A percentile compares a stretch with the other conserved stretches of the same genome.
Conservation (phyloP, 2,888 invertebrate genomes). For the Melinaea menophilus region DNA sequence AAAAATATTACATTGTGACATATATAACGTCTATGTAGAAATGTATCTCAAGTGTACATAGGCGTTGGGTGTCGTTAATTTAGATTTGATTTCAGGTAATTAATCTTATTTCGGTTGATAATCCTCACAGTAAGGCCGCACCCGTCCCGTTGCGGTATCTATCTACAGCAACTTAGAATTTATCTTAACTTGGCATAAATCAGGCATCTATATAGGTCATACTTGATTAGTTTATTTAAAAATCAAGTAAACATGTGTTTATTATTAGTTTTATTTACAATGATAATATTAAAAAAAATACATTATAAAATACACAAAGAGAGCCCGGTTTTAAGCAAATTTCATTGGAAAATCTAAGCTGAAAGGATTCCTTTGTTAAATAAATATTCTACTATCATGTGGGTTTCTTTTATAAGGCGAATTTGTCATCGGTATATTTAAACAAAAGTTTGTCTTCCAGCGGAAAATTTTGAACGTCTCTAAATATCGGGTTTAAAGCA, state of each 20-base stretch:
- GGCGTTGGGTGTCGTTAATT: constrained; percentile 17
- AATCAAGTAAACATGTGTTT: too few relatives aligned
- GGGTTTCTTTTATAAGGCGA: constrained; percentile 62
- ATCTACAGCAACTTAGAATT: constrained; percentile 46
- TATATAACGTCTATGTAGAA: background rate
- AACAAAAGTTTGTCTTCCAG: constrained; percentile 46
- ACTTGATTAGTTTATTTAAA: too few relatives aligned
- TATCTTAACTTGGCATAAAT: constrained; percentile 6
- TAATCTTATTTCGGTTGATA: constrained; percentile 59
- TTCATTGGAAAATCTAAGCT: constrained; percentile 14
- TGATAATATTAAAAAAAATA: too few relatives aligned
- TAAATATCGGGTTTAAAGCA: too few relatives aligned
- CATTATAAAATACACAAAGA: too few relatives aligned
- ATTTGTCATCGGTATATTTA: constrained; percentile 63
- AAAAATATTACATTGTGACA: too few relatives aligned
- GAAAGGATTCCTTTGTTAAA: constrained; percentile 23
- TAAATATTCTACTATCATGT: constrained; percentile 39
- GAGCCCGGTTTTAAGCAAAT: background rate
- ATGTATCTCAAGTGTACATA: background rate
- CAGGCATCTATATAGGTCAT: too few relatives aligned
- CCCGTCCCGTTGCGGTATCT: constrained; percentile 35
- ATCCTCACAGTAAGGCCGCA: constrained; percentile 44
- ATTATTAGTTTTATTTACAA: too few relatives aligned
- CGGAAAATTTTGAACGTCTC: background rate
- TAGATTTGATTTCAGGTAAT: constrained; percentile 40